Base-by-base conservation (phyloP, 2,797 vertebrate species). In the Poecilia velifera region DNA sequence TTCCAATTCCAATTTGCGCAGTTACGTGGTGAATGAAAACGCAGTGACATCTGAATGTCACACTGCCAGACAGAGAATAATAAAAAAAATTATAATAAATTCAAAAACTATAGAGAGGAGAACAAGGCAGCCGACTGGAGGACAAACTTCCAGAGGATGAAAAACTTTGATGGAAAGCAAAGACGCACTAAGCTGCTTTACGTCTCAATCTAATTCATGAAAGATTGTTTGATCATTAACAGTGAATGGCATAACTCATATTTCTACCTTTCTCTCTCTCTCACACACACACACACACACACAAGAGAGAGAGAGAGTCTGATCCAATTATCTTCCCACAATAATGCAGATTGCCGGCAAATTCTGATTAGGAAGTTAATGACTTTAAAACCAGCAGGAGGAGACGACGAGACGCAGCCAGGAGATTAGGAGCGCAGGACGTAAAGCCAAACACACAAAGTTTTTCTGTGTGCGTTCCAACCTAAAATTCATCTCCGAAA, bases 251-350 rank as follows among this genome's bases (percentile, higher is more conserved):
- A 59, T 72, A 64, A 46, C 83, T 76, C 59, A 25, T 39, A 78
- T 66, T 81, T 86, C 39, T 75, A 77, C 68, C 80, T 66, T 46
- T 72, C 59, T 45, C 59, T 13, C 59, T 12, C 53, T 25, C 59
- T 12, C 36, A 22, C 64, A 41, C 62, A 36, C 62, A 39, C 16
- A 36, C 59, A 64, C 59, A 36, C 62, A 10, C 7, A 18, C 34
- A 34, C 3, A 0, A 20, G 18, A 25, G 6, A 22, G 20, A 51
- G 68, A 45, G 59, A 89, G 80, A 76, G 68, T 45, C 78, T 75
- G 87, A 92, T 86, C 87, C 78, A 85, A 84, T 89, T 86, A 88
- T 85, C 80, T 77, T 51, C 76, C 79, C 80, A 80, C 79, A 89
- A 83, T 75, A 88, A 85, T 71, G 76, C 1, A 0, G 78, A 75